Percentiles rank a stretch among this genome's conserved stretches.
Conservation (phyloP, 2,797 vertebrate genomes). For the Luscinia megarhynchos region DNA sequence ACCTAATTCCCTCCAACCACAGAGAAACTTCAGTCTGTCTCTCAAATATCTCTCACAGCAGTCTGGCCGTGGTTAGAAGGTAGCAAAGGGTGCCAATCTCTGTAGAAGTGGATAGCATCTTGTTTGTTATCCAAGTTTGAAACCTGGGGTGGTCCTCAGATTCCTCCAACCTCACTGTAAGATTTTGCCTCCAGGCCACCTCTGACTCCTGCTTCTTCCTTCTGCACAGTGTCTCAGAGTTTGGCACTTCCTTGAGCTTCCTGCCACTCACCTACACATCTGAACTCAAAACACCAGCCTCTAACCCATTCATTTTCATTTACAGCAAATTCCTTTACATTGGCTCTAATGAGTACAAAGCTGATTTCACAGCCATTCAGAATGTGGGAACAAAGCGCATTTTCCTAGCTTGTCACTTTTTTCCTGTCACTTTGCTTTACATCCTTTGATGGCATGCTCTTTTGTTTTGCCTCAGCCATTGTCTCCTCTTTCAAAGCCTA, state of each 20-base stretch:
- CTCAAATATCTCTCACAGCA: neutral
- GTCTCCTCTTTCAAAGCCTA: conserved; percentile 56
- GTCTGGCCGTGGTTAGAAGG: neutral
- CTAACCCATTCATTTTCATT: conserved; percentile 57
- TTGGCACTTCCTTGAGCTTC: neutral
- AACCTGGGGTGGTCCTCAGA: conserved; percentile 4
- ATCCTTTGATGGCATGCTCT: conserved; percentile 55
- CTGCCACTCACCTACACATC: conserved; percentile 48
- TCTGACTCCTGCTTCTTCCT: conserved; percentile 1
- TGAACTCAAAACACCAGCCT: conserved; percentile 40
- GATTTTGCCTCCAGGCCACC: conserved; percentile 1
- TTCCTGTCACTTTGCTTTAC: conserved; percentile 62
- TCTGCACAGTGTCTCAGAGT: neutral
- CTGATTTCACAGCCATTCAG: conserved; percentile 67
- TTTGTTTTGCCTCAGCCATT: conserved; percentile 64
- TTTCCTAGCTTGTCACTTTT: conserved; percentile 66
- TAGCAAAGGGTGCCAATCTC: neutral
- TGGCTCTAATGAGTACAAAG: conserved; percentile 50
- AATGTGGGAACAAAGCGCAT: conserved; percentile 60
- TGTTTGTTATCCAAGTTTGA: neutral
- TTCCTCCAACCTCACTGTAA: neutral
- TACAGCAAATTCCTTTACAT: conserved; percentile 52
- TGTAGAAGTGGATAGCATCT: neutral
- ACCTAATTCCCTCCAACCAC: neutral
- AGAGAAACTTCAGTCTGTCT: neutral